Evolutionary conservation across 2,888 invertebrate genomes (phyloP).

Genomic region (Artemia sinica): DNA sequence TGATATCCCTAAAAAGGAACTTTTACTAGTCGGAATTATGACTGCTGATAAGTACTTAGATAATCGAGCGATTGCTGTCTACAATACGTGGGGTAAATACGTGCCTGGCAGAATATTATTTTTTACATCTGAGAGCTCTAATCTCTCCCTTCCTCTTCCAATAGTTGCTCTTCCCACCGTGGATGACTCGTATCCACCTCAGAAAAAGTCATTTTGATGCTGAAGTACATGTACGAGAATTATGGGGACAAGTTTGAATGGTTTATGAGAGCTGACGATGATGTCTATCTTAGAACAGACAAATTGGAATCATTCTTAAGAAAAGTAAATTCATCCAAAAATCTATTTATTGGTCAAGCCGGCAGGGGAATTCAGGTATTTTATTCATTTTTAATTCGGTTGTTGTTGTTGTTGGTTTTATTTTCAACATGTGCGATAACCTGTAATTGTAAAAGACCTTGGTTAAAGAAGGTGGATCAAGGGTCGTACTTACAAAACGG

Average conservation of each 20-base stretch:
- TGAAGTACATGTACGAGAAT: constrained; percentile 77
- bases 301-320: constrained; percentile 58
- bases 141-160: constrained; percentile 39
- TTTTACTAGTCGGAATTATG: constrained; percentile 87
- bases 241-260: constrained; percentile 77
- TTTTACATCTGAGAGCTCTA: constrained; percentile 44
- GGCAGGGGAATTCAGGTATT: constrained; percentile 58
- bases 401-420: neutral
- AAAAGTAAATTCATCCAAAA: constrained; percentile 68
- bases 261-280: constrained; percentile 95
- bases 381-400: neutral
- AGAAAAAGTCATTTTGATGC: constrained; percentile 85
- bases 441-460: too few relatives aligned
- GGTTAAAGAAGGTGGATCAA: too few relatives aligned
- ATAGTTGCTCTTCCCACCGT: constrained; percentile 67
- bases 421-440: neutral
- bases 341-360: constrained; percentile 57
- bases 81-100: constrained; percentile 79
- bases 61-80: constrained; percentile 72
- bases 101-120: constrained; percentile 77
- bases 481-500: too few relatives aligned
- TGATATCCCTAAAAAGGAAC: neutral
- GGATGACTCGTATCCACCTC: constrained; percentile 96
- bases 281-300: constrained; percentile 83
- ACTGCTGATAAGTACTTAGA: constrained; percentile 82